Percentiles rank a stretch among this genome's conserved stretches.
These are phyloP conservation scores for Phania funesta DNA, from an alignment of 2,888 invertebrate species.

Conservation along the genomic window DNA sequence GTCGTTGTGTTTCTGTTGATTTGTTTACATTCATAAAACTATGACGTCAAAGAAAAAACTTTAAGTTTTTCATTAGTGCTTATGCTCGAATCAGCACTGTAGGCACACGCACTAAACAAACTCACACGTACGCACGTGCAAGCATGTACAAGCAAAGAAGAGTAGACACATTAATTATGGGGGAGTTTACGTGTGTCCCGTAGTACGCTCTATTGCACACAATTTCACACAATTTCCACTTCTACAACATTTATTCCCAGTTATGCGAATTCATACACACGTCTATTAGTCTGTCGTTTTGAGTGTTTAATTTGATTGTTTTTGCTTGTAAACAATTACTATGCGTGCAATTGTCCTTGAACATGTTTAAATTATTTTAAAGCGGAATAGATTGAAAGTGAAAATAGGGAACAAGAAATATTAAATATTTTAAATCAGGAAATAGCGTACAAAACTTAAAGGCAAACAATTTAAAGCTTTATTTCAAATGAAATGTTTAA, in stretches of 20 bases:
- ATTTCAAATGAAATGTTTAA: too few species aligned
- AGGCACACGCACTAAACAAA: background rate
- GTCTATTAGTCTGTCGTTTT: background rate
- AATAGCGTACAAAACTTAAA: too few species aligned
- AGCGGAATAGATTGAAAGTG: background rate
- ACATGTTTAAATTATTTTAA: conserved; percentile 1
- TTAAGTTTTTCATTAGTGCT: conserved; percentile 57
- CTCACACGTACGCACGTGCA: background rate
- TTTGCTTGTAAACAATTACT: conserved; percentile 1
- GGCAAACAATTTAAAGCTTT: too few species aligned
- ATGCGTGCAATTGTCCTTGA: conserved; percentile 62
- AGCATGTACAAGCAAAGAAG: background rate
- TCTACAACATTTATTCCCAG: background rate
- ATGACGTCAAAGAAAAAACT: conserved; percentile 76
- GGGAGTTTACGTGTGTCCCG: background rate
- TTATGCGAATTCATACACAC: background rate
- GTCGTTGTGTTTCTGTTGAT: background rate
- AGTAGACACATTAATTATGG: background rate
- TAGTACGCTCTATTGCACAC: background rate
- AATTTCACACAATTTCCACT: conserved; percentile 4
- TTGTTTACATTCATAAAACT: conserved; percentile 65
- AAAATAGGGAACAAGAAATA: too few species aligned
- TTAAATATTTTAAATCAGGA: too few species aligned
- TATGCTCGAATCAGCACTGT: background rate
- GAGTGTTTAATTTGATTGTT: background rate